Percentiles rank a stretch among this genome's conserved stretches.
Evolutionary conservation across 2,113 vertebrate species (phyloP).

Genomic region (Lethenteron camtschaticum): DNA sequence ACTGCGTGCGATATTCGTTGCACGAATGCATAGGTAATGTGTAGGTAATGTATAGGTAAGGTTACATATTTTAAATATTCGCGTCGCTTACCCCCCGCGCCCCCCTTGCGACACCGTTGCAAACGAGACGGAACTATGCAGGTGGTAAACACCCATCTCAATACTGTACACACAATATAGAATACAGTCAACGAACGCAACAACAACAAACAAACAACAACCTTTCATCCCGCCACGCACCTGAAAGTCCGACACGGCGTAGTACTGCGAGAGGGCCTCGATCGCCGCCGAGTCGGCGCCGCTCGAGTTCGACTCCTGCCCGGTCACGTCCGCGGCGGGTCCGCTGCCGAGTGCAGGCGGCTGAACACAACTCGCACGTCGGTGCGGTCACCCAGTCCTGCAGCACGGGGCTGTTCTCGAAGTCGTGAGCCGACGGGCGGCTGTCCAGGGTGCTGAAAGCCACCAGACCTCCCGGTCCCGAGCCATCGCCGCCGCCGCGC

Average conservation of each 20-base stretch:
- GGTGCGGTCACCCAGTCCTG: constrained; percentile 57
- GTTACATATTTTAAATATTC: no score
- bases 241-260: constrained; percentile 32
- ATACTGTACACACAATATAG: no score
- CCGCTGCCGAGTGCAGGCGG: constrained; percentile 5
- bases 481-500: constrained; percentile 29
- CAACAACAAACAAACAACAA: no score
- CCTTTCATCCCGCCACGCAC: constrained; percentile 20
- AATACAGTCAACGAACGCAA: no score
- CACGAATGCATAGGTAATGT: no score
- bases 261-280: constrained; percentile 18
- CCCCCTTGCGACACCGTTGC: no score
- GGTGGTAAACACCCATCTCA: no score
- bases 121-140: no score
- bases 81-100: no score
- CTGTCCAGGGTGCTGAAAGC: constrained; percentile 41
- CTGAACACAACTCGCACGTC: constrained; percentile 39
- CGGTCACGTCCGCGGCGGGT: constrained; percentile 17
- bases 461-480: constrained; percentile 25
- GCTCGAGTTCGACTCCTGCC: constrained; percentile 13
- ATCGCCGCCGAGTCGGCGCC: constrained; percentile 15
- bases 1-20: no score
- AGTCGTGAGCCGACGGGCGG: constrained; percentile 32
- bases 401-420: constrained; percentile 41
- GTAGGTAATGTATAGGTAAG: no score